Conservation (phyloP, 2,888 invertebrate species). For the Limnephilus auricula region DNA sequence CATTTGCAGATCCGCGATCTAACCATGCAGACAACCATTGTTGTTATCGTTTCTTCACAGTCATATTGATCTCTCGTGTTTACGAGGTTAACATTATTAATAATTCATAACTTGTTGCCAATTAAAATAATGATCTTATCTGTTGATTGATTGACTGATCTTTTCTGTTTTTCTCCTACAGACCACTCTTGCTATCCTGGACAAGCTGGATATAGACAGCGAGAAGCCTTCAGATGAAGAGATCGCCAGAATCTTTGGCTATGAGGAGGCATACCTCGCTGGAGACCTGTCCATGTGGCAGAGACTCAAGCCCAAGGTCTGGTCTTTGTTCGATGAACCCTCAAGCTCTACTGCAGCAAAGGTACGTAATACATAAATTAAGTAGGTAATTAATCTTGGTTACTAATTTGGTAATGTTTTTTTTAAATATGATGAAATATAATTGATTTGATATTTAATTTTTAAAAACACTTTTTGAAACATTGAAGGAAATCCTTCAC, state of each 20-base stretch:
- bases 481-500: too few relatives aligned
- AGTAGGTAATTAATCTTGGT: not conserved
- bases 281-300: slow-evolving; percentile 93
- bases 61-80: too few relatives aligned
- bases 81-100: too few relatives aligned
- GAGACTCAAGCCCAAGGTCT: slow-evolving; percentile 92
- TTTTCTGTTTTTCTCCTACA: slow-evolving; percentile 70
- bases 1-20: not conserved
- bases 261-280: slow-evolving; percentile 89
- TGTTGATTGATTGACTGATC: not conserved
- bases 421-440: too few relatives aligned
- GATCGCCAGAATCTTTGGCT: slow-evolving; percentile 93
- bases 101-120: not conserved
- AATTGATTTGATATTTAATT: too few relatives aligned
- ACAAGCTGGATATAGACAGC: slow-evolving; percentile 96
- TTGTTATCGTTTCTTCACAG: too few relatives aligned
- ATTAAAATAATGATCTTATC: not conserved
- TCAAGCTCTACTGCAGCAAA: slow-evolving; percentile 95
- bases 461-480: too few relatives aligned
- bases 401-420: not conserved
- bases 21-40: not conserved
- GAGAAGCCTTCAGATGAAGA: slow-evolving; percentile 95
- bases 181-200: slow-evolving; percentile 96
- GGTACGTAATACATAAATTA: slow-evolving; percentile 74
- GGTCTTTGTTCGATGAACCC: slow-evolving; percentile 98